Conservation (phyloP, 2,888 invertebrate genomes). For the Himalopsyche kuldschensis region DNA sequence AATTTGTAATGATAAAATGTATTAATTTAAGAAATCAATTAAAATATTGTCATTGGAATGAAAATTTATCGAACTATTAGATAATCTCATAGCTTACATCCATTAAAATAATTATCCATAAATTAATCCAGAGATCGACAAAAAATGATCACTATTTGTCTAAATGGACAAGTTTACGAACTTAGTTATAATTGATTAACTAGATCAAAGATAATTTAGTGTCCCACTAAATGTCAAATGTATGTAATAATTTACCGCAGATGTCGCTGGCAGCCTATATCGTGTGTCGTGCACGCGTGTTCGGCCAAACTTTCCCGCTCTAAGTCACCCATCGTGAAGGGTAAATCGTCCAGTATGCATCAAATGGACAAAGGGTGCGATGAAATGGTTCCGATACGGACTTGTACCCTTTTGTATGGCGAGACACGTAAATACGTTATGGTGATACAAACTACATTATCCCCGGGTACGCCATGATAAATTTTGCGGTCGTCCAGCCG, state of each 20-base stretch:
- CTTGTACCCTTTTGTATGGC: slow-evolving; percentile 15
- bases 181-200: neutral
- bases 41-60: too few species aligned
- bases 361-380: slow-evolving; percentile 17
- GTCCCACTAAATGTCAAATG: neutral
- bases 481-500: slow-evolving; percentile 27
- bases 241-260: neutral
- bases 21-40: too few species aligned
- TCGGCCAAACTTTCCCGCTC: neutral
- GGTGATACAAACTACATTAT: slow-evolving; percentile 34
- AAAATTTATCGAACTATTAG: too few species aligned
- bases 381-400: slow-evolving; percentile 2
- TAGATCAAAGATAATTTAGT: neutral
- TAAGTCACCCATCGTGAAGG: neutral
- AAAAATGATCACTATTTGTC: neutral
- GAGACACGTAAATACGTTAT: slow-evolving; percentile 20
- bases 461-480: slow-evolving; percentile 29
- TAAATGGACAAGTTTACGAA: neutral
- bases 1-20: too few species aligned
- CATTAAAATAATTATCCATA: too few species aligned
- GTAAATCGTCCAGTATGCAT: neutral
- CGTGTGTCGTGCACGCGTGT: neutral
- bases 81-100: too few species aligned
- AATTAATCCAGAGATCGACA: neutral
- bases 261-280: neutral